Conservation (phyloP, 2,797 vertebrate species). For the Synaphobranchus kaupii region DNA sequence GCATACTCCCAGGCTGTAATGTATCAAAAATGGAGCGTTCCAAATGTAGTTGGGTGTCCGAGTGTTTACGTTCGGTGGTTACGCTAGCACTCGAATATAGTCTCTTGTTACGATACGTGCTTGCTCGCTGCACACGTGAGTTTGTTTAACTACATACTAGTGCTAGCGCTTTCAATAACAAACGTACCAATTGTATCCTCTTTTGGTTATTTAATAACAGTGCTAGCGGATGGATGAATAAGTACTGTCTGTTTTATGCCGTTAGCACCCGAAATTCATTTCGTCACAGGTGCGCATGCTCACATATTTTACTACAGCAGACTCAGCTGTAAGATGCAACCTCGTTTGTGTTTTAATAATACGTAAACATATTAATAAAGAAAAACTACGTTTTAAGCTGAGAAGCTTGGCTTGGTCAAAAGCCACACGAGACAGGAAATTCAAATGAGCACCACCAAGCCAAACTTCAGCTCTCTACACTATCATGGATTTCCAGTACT, state of each 20-base stretch:
- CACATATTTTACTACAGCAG: background rate
- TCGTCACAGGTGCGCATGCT: background rate
- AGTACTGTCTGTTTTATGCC: background rate
- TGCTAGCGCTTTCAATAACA: background rate
- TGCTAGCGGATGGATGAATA: background rate
- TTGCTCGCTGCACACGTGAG: background rate
- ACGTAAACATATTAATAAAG: no score
- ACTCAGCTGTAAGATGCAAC: background rate
- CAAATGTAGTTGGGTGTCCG: background rate
- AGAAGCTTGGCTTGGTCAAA: no score
- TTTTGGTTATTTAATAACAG: background rate
- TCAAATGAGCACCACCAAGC: no score
- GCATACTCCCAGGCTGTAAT: background rate
- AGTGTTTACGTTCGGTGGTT: background rate
- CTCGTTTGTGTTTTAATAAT: background rate
- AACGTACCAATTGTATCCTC: background rate
- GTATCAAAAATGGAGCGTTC: background rate
- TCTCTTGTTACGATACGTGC: background rate
- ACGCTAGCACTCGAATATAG: background rate
- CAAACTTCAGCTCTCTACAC: no score
- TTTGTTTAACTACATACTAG: slow-evolving; percentile 3
- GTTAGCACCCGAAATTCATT: slow-evolving; percentile 4
- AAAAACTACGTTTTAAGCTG: no score
- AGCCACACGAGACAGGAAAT: no score
- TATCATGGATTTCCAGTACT: no score